phyloP scores from a whole-genome alignment of 2,888 invertebrate species.

The Dryocosmus kuriphilus region DNA sequence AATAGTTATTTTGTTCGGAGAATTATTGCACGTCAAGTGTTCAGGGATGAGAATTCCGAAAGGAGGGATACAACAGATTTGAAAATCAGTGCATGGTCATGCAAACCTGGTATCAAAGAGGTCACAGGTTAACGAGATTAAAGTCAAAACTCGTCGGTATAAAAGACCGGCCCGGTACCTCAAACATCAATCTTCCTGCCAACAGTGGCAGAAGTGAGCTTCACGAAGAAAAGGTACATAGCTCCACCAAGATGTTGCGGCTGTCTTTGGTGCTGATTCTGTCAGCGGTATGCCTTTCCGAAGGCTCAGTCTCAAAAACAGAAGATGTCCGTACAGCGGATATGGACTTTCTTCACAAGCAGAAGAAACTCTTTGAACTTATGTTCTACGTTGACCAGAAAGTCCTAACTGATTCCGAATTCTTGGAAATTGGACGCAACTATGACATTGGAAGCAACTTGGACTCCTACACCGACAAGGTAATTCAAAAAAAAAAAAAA shows the following conservation, averaged over 20 bases:
- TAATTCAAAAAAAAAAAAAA: slow-evolving; percentile 45
- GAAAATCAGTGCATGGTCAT: slow-evolving; percentile 13
- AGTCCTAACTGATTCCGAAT: slow-evolving; percentile 67
- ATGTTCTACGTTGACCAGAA: slow-evolving; percentile 70
- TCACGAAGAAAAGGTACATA: slow-evolving; percentile 43
- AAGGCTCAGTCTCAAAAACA: too few relatives aligned
- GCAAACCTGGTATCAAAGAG: slow-evolving; percentile 11
- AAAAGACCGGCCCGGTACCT: slow-evolving; percentile 57
- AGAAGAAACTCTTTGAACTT: slow-evolving; percentile 74
- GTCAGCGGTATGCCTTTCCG: slow-evolving; percentile 62
- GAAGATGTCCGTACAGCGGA: slow-evolving; percentile 65
- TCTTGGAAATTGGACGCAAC: slow-evolving; percentile 68
- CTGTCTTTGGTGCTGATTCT: slow-evolving; percentile 66
- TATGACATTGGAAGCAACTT: slow-evolving; percentile 69
- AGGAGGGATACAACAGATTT: not conserved
- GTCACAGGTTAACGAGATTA: slow-evolving; percentile 62
- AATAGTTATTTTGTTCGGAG: not conserved
- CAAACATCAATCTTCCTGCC: slow-evolving; percentile 50
- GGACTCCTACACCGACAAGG: slow-evolving; percentile 71
- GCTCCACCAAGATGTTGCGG: slow-evolving; percentile 62
- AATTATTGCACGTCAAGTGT: not conserved
- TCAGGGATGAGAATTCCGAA: not conserved
- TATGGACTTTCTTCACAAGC: slow-evolving; percentile 72
- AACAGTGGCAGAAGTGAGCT: slow-evolving; percentile 43
- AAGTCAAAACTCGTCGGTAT: slow-evolving; percentile 59